Base-by-base conservation (phyloP, 2,888 invertebrate species). In the Chelonus formosanus region DNA sequence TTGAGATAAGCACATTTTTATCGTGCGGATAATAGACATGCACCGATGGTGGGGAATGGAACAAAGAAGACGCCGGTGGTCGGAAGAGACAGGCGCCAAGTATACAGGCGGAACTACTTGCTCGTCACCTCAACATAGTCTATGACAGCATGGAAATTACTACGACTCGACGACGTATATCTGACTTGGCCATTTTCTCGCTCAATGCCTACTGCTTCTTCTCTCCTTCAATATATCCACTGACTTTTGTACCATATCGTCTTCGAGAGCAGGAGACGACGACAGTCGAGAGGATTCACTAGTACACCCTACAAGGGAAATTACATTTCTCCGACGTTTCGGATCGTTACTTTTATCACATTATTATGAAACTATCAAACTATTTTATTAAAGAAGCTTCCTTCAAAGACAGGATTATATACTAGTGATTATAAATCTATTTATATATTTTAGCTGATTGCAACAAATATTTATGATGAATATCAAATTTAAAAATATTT, bases 141-240 rank as follows among this genome's bases (percentile, higher is more conserved):
- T 73, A 73, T 79, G 80, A 80, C 80, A 80, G 79, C 71, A 76
- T 79, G 80, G 78, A 80, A 81, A 81, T 81, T 81, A 79, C 80
- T 74, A 76, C 20, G 20, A 20, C 76, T 76, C 74, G 75, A 74
- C 75, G 73, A 73, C 70, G 74, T 73, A 68, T 73, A 72, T 75
- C 72, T 75, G 67, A 67, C 67, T 67, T 67, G 61, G 62, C 43
- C 36, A 58, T 66, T 66, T 66, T 57, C 62, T 61, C 40, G 20
- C 60, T 62, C 5, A 32, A 47, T 54, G 54, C 43, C 32, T 35
- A 5, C 8, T 32, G 50, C 52, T 35, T 50, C 20, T 61, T 31
- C 34, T 4, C 52, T 35, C 40, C 20, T 61, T 31, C 34, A 3
- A 45, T 36, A 43, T 52, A n/a, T 45, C 35, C 10, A 32, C 47